A percentile compares a stretch with the other conserved stretches of the same genome.
phyloP scores from a whole-genome alignment of 2,113 vertebrate species.

The Melanotaenia duboulayi region DNA sequence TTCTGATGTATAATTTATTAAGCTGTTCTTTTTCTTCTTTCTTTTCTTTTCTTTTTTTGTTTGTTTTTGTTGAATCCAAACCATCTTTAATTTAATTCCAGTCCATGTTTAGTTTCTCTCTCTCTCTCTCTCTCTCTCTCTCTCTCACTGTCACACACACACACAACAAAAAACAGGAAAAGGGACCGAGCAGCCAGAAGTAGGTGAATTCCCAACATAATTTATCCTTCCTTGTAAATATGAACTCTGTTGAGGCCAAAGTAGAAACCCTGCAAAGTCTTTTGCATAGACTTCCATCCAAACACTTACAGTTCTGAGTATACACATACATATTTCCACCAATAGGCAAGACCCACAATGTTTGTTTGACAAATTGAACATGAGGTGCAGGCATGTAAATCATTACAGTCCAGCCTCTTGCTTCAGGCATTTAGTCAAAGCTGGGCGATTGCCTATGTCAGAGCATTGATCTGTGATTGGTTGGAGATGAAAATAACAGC shows the following conservation, averaged over 20 bases:
- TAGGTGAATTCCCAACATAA: conserved; percentile 15
- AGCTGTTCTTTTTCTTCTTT: no score
- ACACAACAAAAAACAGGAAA: no score
- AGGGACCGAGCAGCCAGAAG: not conserved
- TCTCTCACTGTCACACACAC: no score
- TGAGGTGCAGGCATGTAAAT: conserved; percentile 53
- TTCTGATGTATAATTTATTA: no score
- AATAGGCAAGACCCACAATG: conserved; percentile 30
- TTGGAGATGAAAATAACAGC: not conserved
- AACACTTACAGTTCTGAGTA: conserved; percentile 14
- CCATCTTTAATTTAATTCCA: no score
- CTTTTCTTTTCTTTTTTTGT: no score
- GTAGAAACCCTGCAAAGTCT: conserved; percentile 3
- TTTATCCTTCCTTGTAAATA: conserved; percentile 32
- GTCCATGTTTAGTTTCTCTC: no score
- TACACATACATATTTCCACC: conserved; percentile 1
- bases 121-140: no score
- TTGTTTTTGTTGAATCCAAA: no score
- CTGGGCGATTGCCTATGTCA: conserved; percentile 42
- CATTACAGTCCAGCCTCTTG: conserved; percentile 52
- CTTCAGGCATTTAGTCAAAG: conserved; percentile 38
- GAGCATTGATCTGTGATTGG: conserved; percentile 51
- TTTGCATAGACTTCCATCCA: conserved; percentile 8
- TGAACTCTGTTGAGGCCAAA: not conserved
- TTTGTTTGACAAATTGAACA: conserved; percentile 69